These are phyloP conservation scores for Diarsia rubi DNA, from an alignment of 2,888 invertebrate genomes.

Conservation along the genomic window DNA sequence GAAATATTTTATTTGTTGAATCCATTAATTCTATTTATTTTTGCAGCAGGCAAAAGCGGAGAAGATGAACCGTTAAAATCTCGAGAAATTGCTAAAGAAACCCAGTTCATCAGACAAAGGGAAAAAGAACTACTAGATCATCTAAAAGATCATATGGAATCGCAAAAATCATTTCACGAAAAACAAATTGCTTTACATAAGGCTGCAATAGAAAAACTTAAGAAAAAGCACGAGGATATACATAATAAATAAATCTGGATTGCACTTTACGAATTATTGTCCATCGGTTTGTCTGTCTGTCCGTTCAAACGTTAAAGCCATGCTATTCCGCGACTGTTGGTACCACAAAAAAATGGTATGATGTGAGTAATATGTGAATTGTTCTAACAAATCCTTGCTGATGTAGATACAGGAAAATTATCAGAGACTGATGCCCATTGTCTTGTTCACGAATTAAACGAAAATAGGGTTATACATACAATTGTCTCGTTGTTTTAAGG, in stretches of 20 bases:
- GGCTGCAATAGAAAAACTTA: conserved; percentile 16
- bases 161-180: conserved; percentile 25
- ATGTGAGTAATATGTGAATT: no score
- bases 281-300: no score
- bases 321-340: no score
- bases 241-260: neutral
- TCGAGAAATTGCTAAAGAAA: conserved; percentile 29
- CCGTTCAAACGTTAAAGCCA: no score
- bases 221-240: neutral
- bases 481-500: no score
- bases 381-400: no score
- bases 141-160: conserved; percentile 15
- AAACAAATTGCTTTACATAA: conserved; percentile 19
- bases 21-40: neutral
- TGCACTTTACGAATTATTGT: neutral
- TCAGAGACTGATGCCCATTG: no score
- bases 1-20: neutral
- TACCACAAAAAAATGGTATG: no score
- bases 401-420: no score
- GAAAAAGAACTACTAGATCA: neutral
- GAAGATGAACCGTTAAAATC: conserved; percentile 11
- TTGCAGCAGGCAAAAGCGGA: neutral
- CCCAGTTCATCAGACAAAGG: conserved; percentile 18
- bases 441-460: no score
- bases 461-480: no score